phyloP scores from a whole-genome alignment of 2,888 invertebrate species.

The Drosophila birchii region DNA sequence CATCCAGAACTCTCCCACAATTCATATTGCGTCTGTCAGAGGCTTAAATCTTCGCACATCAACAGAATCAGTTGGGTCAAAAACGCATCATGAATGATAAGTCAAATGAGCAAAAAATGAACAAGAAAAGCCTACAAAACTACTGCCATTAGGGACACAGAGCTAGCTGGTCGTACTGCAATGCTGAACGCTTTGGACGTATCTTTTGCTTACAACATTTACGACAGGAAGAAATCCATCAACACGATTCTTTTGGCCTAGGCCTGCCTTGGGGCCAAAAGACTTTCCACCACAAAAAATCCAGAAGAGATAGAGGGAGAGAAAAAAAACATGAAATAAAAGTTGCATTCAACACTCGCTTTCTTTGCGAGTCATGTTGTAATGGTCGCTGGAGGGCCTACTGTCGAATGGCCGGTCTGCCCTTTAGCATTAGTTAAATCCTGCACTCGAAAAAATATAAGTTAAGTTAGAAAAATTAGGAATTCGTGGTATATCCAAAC shows the following conservation, averaged over 20 bases:
- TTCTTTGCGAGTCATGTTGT: slow-evolving; percentile 72
- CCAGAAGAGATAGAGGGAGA: slow-evolving; percentile 2
- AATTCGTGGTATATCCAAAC: no score
- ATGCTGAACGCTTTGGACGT: slow-evolving; percentile 49
- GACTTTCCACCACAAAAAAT: slow-evolving; percentile 39
- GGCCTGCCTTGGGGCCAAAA: slow-evolving; percentile 39
- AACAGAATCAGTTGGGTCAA: slow-evolving; percentile 13
- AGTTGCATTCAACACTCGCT: slow-evolving; percentile 77
- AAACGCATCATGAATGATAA: slow-evolving; percentile 65
- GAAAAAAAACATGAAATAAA: slow-evolving; percentile 57
- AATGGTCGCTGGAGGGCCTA: slow-evolving; percentile 47
- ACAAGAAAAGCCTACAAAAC: slow-evolving; percentile 42
- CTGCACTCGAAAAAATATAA: neutral
- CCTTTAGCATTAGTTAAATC: slow-evolving; percentile 36
- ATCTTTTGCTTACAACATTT: slow-evolving; percentile 55
- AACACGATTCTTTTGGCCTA: slow-evolving; percentile 64
- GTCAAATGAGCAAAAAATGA: slow-evolving; percentile 40
- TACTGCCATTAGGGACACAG: slow-evolving; percentile 59
- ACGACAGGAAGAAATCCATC: slow-evolving; percentile 80
- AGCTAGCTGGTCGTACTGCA: slow-evolving; percentile 48
- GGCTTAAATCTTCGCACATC: slow-evolving; percentile 24
- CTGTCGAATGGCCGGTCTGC: slow-evolving; percentile 30
- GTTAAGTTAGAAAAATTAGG: neutral
- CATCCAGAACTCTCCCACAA: slow-evolving; percentile 40
- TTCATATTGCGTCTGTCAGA: slow-evolving; percentile 13